Base-by-base conservation (phyloP, 2,888 invertebrate species). In the Trichogramma dendrolimi region DNA sequence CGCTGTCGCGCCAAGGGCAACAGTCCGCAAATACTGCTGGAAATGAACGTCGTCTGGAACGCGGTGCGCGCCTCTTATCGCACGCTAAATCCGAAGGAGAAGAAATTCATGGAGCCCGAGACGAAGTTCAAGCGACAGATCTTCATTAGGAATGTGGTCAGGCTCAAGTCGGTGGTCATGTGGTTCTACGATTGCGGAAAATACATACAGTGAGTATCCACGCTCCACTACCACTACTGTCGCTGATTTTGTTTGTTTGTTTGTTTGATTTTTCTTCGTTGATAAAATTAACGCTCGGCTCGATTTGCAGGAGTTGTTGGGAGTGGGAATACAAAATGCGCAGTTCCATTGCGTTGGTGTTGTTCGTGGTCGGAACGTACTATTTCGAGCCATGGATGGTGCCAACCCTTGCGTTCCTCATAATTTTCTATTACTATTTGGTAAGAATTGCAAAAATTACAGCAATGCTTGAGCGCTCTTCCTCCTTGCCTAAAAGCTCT, bases 381-480 rank as follows among this genome's bases (percentile, higher is more conserved):
- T 94, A 93, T 80, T 96, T 96, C 76, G 91, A 99, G 79, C 89
- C 96, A 71, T 98, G 93, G 86, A 97, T 98, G 89, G 80, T 96
- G 62, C 98, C 98, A 0, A 82, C 91, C 4, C 82, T 88, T 8
- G 83, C 95, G 39, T 82, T 98, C 14, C 80, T 94, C 43, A 83
- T 96, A 63, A 92, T 97, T 72, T 81, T 90, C 66, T 84, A 89
- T 80, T 87, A 88, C 75, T 86, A 88, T 71, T 77, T 87, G 69
- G 88, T 89, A 72, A 79, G 82, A 43, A 38, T 27, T 55, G 6
- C 58, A 27, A 7, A 40, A 5, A 48, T 41, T 49, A 5, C 44
- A n/a, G 11, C 8, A 39, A 58, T 50, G 58, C 57, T 60, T 63
- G 1, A 27, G 54, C 51, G 38, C 40, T 58, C 50, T 43, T 11